Percentiles rank a stretch among this genome's conserved stretches.
Evolutionary conservation across 2,888 invertebrate genomes (phyloP).

Genomic region (Rhogogaster chlorosoma): DNA sequence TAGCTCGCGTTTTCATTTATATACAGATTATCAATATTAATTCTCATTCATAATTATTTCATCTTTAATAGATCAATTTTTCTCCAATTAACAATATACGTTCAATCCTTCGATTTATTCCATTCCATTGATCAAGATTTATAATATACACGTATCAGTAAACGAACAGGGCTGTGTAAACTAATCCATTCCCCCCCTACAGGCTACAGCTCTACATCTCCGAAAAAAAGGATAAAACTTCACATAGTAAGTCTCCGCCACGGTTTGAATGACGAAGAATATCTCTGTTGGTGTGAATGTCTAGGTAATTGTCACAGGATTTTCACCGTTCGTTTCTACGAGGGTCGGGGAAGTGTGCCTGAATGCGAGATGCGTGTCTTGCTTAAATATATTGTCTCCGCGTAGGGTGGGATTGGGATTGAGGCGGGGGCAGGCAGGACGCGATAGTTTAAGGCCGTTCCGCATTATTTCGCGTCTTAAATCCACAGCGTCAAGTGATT

Average conservation of each 20-base stretch:
- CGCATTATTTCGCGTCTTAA: neutral
- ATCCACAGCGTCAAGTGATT: conserved; percentile 7
- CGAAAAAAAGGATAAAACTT: neutral
- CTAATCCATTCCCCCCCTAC: neutral
- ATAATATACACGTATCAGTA: neutral
- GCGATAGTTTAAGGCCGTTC: too few relatives aligned
- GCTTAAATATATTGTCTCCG: neutral
- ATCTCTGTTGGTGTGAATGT: too few relatives aligned
- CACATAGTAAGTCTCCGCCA: neutral
- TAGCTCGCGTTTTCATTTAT: neutral
- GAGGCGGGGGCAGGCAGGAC: neutral
- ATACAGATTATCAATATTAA: neutral
- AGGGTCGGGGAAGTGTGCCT: neutral
- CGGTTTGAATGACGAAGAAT: neutral
- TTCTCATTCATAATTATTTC: neutral
- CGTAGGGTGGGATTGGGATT: neutral
- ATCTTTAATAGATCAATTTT: neutral
- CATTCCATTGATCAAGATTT: neutral
- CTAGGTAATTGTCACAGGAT: neutral
- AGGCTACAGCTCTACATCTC: neutral
- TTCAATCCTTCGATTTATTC: neutral
- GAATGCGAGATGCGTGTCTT: neutral
- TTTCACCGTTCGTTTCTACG: neutral
- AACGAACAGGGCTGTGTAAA: neutral
- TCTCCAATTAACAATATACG: neutral